Conservation (phyloP, 2,888 invertebrate genomes). For the Mesoligia furuncula region DNA sequence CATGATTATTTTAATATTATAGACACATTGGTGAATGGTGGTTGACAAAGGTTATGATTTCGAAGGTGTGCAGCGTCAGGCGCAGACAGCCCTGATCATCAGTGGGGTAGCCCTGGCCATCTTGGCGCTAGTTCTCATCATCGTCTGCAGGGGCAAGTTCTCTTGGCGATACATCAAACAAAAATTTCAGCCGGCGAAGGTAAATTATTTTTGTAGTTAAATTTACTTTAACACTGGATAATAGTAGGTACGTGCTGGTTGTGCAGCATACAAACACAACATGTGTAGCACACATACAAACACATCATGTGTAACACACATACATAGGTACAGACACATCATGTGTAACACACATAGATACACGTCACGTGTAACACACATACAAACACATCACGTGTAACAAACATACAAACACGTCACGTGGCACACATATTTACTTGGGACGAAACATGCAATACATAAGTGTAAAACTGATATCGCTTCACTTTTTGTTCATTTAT, state of each 20-base stretch:
- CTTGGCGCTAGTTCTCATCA: constrained; percentile 78
- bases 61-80: constrained; percentile 84
- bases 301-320: too few relatives aligned
- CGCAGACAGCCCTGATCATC: constrained; percentile 83
- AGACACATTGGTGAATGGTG: constrained; percentile 19
- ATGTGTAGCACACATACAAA: neutral
- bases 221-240: neutral
- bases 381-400: neutral
- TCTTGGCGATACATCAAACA: constrained; percentile 86
- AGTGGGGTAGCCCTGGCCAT: constrained; percentile 84
- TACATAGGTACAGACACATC: too few relatives aligned
- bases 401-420: neutral
- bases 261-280: neutral
- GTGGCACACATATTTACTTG: neutral
- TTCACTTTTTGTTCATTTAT: neutral
- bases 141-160: constrained; percentile 80
- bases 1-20: constrained; percentile 2
- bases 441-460: neutral
- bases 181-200: constrained; percentile 86
- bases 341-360: neutral
- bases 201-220: constrained; percentile 54
- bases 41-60: constrained; percentile 49
- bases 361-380: neutral
- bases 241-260: neutral
- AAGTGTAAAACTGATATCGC: neutral